phyloP scores from a whole-genome alignment of 2,888 invertebrate genomes.

The Actias luna region DNA sequence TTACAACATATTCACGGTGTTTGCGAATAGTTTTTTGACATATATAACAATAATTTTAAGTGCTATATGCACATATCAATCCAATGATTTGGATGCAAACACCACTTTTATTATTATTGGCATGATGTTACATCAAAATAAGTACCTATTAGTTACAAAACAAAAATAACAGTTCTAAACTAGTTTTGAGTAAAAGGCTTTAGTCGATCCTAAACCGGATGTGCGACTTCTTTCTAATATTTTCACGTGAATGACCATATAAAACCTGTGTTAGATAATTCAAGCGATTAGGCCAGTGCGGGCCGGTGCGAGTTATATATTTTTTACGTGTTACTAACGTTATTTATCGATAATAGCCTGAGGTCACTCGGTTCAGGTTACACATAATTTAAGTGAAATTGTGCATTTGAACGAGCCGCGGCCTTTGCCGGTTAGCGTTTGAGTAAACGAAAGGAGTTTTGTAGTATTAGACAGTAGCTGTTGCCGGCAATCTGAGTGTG shows the following conservation, averaged over 20 bases:
- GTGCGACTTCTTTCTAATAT: constrained; percentile 44
- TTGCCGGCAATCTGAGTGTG: constrained; percentile 63
- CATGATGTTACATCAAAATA: constrained; percentile 25
- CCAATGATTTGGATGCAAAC: not conserved
- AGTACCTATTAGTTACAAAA: constrained; percentile 27
- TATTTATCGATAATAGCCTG: constrained; percentile 43
- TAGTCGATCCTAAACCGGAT: constrained; percentile 40
- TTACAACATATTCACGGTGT: not conserved
- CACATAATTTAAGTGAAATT: constrained; percentile 59
- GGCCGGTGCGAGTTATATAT: constrained; percentile 37
- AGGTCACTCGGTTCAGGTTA: constrained; percentile 37
- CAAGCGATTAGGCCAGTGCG: constrained; percentile 34
- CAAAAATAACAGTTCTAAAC: constrained; percentile 17
- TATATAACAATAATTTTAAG: not conserved
- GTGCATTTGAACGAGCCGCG: constrained; percentile 43
- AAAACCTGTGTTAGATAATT: constrained; percentile 46
- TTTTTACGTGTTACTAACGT: constrained; percentile 40
- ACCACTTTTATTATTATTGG: not conserved
- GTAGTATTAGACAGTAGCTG: constrained; percentile 52
- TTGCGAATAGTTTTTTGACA: not conserved
- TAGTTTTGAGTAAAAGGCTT: constrained; percentile 40
- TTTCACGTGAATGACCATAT: constrained; percentile 39
- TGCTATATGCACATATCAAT: not conserved
- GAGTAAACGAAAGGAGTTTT: constrained; percentile 63
- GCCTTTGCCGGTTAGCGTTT: constrained; percentile 35